Evolutionary conservation across 2,888 invertebrate genomes (phyloP).

Genomic region (Plusia festucae): DNA sequence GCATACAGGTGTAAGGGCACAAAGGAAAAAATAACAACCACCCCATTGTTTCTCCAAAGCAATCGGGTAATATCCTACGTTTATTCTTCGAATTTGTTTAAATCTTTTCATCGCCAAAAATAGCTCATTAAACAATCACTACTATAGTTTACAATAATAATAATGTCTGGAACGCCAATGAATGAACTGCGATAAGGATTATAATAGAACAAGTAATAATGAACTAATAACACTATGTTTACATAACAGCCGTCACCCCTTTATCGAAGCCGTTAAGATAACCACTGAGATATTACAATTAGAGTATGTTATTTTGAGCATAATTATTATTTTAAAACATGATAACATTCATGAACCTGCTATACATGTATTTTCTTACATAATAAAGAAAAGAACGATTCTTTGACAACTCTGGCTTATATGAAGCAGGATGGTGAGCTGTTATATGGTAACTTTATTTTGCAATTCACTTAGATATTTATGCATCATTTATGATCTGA

Average conservation of each 20-base stretch:
- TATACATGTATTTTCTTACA: too few relatives aligned
- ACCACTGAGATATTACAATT: slow-evolving; percentile 40
- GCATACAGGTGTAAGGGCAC: too few relatives aligned
- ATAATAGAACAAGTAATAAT: slow-evolving; percentile 51
- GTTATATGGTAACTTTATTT: background rate
- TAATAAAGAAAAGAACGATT: too few relatives aligned
- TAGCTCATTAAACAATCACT: slow-evolving; percentile 16
- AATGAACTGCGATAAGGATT: slow-evolving; percentile 56
- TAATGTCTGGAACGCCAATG: slow-evolving; percentile 38
- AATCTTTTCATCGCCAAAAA: slow-evolving; percentile 25
- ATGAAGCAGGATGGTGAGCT: too few relatives aligned
- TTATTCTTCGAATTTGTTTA: too few relatives aligned
- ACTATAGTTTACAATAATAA: slow-evolving; percentile 40
- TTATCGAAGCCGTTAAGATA: slow-evolving; percentile 58
- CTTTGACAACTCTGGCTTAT: too few relatives aligned
- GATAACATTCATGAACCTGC: too few relatives aligned
- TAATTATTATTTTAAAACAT: slow-evolving; percentile 14
- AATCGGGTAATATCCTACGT: background rate
- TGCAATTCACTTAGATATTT: too few relatives aligned
- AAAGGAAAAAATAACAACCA: too few relatives aligned
- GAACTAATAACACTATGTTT: slow-evolving; percentile 56
- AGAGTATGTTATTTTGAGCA: slow-evolving; percentile 23
- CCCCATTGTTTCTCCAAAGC: background rate
- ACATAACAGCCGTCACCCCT: slow-evolving; percentile 51
- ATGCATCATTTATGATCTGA: too few relatives aligned